These are phyloP conservation scores for Trematomus loennbergii DNA, from an alignment of 2,113 vertebrate species.

Conservation along the genomic window DNA sequence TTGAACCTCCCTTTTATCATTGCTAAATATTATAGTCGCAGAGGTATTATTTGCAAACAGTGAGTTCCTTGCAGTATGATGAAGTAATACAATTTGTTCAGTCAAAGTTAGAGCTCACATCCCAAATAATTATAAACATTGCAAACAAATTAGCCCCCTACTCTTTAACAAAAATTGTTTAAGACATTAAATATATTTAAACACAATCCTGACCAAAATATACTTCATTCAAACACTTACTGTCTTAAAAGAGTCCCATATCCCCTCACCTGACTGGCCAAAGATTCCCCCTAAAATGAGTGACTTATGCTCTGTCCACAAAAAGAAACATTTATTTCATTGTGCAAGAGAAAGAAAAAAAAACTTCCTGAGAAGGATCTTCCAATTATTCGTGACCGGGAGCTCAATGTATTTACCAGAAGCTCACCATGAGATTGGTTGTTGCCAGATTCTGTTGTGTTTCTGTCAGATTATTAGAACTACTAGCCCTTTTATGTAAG, in stretches of 20 bases:
- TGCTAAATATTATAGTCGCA: background rate
- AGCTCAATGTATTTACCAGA: constrained; percentile 55
- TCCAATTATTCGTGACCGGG: background rate
- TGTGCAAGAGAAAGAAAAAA: background rate
- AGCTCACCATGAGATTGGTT: constrained; percentile 18
- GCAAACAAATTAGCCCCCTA: background rate
- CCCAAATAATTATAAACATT: background rate
- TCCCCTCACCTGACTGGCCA: constrained; percentile 27
- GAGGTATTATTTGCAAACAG: background rate
- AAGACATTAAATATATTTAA: background rate
- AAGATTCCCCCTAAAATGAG: constrained; percentile 35
- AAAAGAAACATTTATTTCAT: constrained; percentile 26
- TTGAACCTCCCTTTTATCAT: background rate
- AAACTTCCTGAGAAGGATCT: constrained; percentile 20
- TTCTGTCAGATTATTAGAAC: constrained; percentile 43
- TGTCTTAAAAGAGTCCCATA: constrained; percentile 3
- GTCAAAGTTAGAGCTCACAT: background rate
- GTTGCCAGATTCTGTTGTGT: constrained; percentile 41
- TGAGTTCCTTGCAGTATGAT: background rate
- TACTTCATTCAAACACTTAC: constrained; percentile 9
- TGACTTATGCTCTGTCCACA: background rate
- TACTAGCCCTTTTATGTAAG: constrained; percentile 51
- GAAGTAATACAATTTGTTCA: background rate
- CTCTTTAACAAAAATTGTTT: background rate
- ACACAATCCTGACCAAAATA: constrained; percentile 1